Evolutionary conservation across 2,888 invertebrate genomes (phyloP), one percentile per base, ranked within the genome.

Genomic region (Andrena hattorfiana): DNA sequence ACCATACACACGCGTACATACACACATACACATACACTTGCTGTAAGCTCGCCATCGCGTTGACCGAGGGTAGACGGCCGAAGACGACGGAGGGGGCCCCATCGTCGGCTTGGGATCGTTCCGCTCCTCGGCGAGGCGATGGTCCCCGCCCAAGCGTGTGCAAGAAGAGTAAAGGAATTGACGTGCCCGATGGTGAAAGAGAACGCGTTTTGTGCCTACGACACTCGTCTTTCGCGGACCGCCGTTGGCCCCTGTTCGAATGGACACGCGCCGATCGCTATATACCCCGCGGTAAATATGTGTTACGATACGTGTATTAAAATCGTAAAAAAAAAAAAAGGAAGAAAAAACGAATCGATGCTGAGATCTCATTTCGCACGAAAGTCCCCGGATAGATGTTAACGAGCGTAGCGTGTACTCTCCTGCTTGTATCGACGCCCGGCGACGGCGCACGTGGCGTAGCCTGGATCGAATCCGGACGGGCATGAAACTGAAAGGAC

Each of bases 401-500:
- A 62, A 59, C 72, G 77, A 87, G 82, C 80, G 75, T 85, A 81
- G 80, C 75, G 75, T 77, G 51, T 83, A 78, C 75, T 79, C 72
- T 79, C 74, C 74, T 67, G 81, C 84, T 82, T 85, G 35, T 83
- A 77, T 75, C 72, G 85, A 83, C 70, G 69, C 75, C 78, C 48
- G 32, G 56, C 48, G 62, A 42, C 75, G 68, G 79, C 77, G 75
- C 64, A 74, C 66, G 80, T 48, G 68, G 77, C 35, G 70, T 78
- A 74, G 77, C 85, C 81, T 68, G 3, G 85, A 81, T 80, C 70
- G 70, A 70, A 28, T 56, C 42, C 64, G 78, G 85, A 83, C 87
- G 87, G 88, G 87, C 86, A 88, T 88, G 88, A 88, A 88, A 88
- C 88, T 83, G 87, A 87, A 88, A 83, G 64, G 64, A 63, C 63